These are phyloP conservation scores for Melanostoma scalare DNA, from an alignment of 2,888 invertebrate genomes.

Conservation along the genomic window DNA sequence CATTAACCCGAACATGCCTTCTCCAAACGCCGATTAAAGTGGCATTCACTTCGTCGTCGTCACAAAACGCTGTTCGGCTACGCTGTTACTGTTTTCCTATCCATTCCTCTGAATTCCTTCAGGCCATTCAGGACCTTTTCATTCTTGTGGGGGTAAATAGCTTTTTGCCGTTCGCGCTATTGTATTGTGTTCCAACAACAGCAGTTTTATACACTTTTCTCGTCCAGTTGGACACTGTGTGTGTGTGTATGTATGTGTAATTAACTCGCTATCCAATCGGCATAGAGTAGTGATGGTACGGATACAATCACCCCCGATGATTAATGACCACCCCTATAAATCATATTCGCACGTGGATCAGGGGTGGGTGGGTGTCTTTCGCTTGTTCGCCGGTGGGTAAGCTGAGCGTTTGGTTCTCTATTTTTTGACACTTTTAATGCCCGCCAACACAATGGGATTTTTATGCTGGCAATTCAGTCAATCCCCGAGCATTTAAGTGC, in stretches of 20 bases:
- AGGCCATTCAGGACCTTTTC: slow-evolving; percentile 31
- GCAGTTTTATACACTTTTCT: slow-evolving; percentile 45
- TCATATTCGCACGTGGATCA: slow-evolving; percentile 65
- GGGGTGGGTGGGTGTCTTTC: slow-evolving; percentile 11
- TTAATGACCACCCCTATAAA: slow-evolving; percentile 67
- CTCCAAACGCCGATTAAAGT: slow-evolving; percentile 70
- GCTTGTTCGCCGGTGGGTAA: slow-evolving; percentile 32
- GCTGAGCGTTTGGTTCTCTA: slow-evolving; percentile 44
- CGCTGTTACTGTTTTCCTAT: slow-evolving; percentile 18
- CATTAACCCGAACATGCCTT: slow-evolving; percentile 72
- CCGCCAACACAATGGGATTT: slow-evolving; percentile 69
- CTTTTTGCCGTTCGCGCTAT: slow-evolving; percentile 43
- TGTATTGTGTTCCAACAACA: slow-evolving; percentile 46
- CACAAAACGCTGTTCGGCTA: slow-evolving; percentile 46
- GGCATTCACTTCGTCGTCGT: slow-evolving; percentile 57
- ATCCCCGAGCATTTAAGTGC: slow-evolving; percentile 65
- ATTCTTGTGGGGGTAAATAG: slow-evolving; percentile 34
- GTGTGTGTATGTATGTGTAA: slow-evolving; percentile 51
- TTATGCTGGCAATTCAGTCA: slow-evolving; percentile 72
- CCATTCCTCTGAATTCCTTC: slow-evolving; percentile 21
- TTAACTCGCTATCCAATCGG: slow-evolving; percentile 67
- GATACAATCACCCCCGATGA: slow-evolving; percentile 64
- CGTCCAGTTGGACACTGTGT: slow-evolving; percentile 33
- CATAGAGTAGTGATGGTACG: slow-evolving; percentile 14
- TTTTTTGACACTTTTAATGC: slow-evolving; percentile 72